Evolutionary conservation across 2,888 invertebrate genomes (phyloP), one percentile per base, ranked within the genome.

Genomic region (Cantharis rufa): DNA sequence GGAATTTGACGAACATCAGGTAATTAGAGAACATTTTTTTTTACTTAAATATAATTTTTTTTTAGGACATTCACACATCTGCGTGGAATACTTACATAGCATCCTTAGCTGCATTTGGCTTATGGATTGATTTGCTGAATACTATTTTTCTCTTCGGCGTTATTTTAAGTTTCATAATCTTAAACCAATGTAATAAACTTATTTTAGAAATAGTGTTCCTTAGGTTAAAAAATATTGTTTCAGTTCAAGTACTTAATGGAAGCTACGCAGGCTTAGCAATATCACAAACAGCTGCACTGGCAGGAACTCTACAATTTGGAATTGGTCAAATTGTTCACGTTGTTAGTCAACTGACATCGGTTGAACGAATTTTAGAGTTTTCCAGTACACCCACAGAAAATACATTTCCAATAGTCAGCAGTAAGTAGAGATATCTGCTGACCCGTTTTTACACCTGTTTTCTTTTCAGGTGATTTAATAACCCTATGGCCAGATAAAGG

Each of bases 331-430:
- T 92, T 63, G 93, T 95, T 0, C 95, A 95, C 84, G 91, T 91
- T 61, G 89, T 92, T 71, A 92, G 92, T 10, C 92, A 93, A 84
- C 92, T 93, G 92, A 93, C 92, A 3, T 91, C 92, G 70, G 95
- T 95, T 0, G 96, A 96, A 86, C 89, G 96, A 74, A 92, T 96
- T 3, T 85, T 94, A 27, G 94, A 95, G 84, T 96, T 94, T 86
- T 92, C 93, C 1, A 89, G 91, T 7, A 86, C 96, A n/a, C 92
- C 93, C 0, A 89, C 92, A 21, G 95, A 96, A 87, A 90, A 90
- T 3, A 1, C 18, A 7, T 10, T 1, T 10, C 2, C 21, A 15
- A 1, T 10, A n/a, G 15, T 18, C 3, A 10, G 0, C 2, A 18
- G 18, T 62, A 32, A 5, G 27, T 28, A 2, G 27, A 10, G 27